These are phyloP conservation scores for Trimorus sp. DNA, from an alignment of 2,888 invertebrate genomes.

Conservation along the genomic window DNA sequence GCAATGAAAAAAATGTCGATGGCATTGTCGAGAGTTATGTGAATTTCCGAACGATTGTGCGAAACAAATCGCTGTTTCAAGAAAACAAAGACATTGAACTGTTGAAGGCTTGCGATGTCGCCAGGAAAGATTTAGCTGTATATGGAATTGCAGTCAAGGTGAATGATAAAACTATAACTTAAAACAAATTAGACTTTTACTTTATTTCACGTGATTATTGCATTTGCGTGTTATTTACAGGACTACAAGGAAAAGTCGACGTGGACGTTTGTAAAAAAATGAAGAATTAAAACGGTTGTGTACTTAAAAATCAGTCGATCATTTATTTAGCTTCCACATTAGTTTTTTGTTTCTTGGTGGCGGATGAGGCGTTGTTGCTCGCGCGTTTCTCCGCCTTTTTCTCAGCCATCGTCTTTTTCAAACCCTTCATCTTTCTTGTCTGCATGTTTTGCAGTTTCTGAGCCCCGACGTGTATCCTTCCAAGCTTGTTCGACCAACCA, in stretches of 20 bases:
- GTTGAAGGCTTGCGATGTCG: slow-evolving; percentile 86
- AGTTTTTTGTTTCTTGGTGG: slow-evolving; percentile 37
- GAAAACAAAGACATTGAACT: slow-evolving; percentile 84
- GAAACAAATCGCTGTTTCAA: slow-evolving; percentile 83
- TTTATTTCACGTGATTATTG: too few species aligned
- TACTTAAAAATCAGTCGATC: slow-evolving; percentile 6
- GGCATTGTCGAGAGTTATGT: slow-evolving; percentile 85
- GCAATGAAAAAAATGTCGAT: slow-evolving; percentile 77
- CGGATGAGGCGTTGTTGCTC: neutral
- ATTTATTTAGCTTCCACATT: neutral
- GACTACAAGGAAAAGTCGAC: slow-evolving; percentile 70
- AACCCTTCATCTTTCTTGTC: slow-evolving; percentile 94
- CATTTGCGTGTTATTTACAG: slow-evolving; percentile 66
- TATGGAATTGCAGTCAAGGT: slow-evolving; percentile 87
- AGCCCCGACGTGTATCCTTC: slow-evolving; percentile 95
- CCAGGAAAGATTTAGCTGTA: slow-evolving; percentile 85
- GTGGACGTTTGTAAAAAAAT: slow-evolving; percentile 70
- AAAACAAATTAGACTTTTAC: too few species aligned
- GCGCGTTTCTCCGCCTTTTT: slow-evolving; percentile 83
- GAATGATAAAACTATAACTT: slow-evolving; percentile 30
- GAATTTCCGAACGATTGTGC: slow-evolving; percentile 85
- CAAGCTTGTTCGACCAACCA: slow-evolving; percentile 93
- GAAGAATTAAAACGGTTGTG: slow-evolving; percentile 16
- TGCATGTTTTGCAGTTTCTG: slow-evolving; percentile 93
- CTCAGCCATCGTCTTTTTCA: slow-evolving; percentile 89